A percentile compares a stretch with the other conserved stretches of the same genome.
Conservation (phyloP, 2,888 invertebrate species). For the Synanthedon vespiformis region DNA sequence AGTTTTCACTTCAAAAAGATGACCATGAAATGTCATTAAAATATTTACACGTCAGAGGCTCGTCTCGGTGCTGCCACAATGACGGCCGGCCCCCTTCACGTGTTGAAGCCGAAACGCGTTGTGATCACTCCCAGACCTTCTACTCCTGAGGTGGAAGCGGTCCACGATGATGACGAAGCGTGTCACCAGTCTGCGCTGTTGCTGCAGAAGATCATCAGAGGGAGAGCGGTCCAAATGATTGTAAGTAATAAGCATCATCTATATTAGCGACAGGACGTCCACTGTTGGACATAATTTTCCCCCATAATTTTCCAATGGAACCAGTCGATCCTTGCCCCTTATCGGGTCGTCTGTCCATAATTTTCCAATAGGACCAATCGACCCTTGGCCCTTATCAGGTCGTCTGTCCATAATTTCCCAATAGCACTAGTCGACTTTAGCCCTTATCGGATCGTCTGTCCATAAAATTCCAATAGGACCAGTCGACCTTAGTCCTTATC, state of each 20-base stretch:
- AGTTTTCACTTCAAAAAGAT: no score
- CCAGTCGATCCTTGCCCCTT: neutral
- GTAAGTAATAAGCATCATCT: conserved; percentile 31
- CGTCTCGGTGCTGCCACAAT: conserved; percentile 35
- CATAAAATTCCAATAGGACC: no score
- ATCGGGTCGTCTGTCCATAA: neutral
- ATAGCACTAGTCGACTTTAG: no score
- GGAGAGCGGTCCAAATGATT: conserved; percentile 79
- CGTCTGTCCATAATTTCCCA: no score
- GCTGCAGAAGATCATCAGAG: conserved; percentile 76
- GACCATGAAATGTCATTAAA: no score
- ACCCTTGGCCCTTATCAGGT: no score
- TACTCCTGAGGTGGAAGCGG: conserved; percentile 40
- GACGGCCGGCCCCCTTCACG: conserved; percentile 35
- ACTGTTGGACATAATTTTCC: no score
- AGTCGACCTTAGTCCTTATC: no score
- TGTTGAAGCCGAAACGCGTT: conserved; percentile 32
- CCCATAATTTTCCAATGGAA: neutral
- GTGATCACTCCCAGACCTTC: conserved; percentile 23
- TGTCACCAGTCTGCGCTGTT: conserved; percentile 65
- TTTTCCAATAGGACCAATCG: neutral
- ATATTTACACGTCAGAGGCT: conserved; percentile 27
- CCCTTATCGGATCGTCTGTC: no score
- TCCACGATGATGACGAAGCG: conserved; percentile 29
- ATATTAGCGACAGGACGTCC: no score